These are phyloP conservation scores for Lymantria dispar DNA, from an alignment of 2,888 invertebrate genomes.

Conservation along the genomic window DNA sequence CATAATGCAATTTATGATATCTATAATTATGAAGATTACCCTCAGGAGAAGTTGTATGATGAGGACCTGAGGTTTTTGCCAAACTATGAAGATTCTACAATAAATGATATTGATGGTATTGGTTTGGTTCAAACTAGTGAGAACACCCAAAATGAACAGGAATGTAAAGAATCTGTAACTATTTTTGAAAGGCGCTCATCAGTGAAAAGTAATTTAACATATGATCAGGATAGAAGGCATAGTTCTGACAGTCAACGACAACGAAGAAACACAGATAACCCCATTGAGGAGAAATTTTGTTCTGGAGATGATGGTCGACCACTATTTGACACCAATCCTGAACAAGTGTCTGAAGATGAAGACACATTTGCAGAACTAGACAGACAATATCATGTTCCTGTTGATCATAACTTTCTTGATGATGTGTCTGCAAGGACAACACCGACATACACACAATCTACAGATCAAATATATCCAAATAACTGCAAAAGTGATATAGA, in stretches of 20 bases:
- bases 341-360: conserved; percentile 63
- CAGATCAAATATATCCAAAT: conserved; percentile 1
- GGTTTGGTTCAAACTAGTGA: conserved; percentile 10
- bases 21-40: conserved; percentile 30
- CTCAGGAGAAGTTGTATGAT: conserved; percentile 33
- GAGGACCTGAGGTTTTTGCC: conserved; percentile 15
- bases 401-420: conserved; percentile 71
- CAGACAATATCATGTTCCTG: conserved; percentile 73
- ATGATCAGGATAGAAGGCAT: conserved; percentile 20
- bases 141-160: neutral
- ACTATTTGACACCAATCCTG: conserved; percentile 55
- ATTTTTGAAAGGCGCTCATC: conserved; percentile 50
- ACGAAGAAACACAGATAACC: conserved; percentile 39
- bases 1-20: conserved; percentile 30
- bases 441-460: conserved; percentile 3
- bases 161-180: conserved; percentile 24
- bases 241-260: conserved; percentile 31
- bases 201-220: conserved; percentile 18
- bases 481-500: conserved; percentile 42
- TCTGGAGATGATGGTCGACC: conserved; percentile 36
- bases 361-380: conserved; percentile 74
- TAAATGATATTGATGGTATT: conserved; percentile 15
- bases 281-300: conserved; percentile 28
- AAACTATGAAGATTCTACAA: conserved; percentile 18
- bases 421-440: conserved; percentile 31